These are phyloP conservation scores for Pseudomyrmex dendroicus DNA, from an alignment of 1,140 invertebrate species.

Conservation along the genomic window DNA sequence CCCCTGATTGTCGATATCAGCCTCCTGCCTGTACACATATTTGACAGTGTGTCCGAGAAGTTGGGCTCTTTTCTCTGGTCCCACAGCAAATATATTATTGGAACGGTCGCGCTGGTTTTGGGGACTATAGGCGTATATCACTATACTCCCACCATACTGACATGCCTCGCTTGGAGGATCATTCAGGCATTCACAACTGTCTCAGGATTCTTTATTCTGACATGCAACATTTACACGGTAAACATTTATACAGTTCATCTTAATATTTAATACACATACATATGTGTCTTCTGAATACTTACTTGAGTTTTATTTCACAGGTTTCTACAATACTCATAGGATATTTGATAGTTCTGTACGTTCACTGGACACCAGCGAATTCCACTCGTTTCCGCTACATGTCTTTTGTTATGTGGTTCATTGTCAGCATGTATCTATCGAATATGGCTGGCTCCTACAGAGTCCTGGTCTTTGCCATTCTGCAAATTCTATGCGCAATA, in stretches of 20 bases:
- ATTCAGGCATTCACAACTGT: slow-evolving; percentile 79
- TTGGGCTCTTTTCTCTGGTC: slow-evolving; percentile 88
- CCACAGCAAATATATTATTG: slow-evolving; percentile 87
- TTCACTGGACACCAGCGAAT: slow-evolving; percentile 87
- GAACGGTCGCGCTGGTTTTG: slow-evolving; percentile 71
- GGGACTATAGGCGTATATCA: slow-evolving; percentile 81
- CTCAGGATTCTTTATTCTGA: slow-evolving; percentile 82
- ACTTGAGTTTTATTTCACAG: slow-evolving; percentile 78
- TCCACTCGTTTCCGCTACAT: slow-evolving; percentile 86
- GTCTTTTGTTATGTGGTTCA: slow-evolving; percentile 87
- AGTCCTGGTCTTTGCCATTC: slow-evolving; percentile 86
- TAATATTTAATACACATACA: not conserved
- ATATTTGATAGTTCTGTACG: slow-evolving; percentile 85
- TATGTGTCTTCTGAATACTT: too few relatives aligned
- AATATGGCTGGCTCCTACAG: slow-evolving; percentile 87
- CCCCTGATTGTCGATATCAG: slow-evolving; percentile 89
- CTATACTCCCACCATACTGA: slow-evolving; percentile 86
- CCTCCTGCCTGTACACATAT: slow-evolving; percentile 90
- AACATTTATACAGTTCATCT: slow-evolving; percentile 29
- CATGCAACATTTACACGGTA: slow-evolving; percentile 84
- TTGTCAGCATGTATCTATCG: slow-evolving; percentile 87
- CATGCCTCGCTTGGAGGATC: slow-evolving; percentile 83
- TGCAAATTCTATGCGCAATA: slow-evolving; percentile 84
- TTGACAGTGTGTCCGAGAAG: slow-evolving; percentile 89
- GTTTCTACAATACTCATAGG: slow-evolving; percentile 82